Conservation (phyloP, 1,140 invertebrate species). For the Drosophila kohkoa region DNA sequence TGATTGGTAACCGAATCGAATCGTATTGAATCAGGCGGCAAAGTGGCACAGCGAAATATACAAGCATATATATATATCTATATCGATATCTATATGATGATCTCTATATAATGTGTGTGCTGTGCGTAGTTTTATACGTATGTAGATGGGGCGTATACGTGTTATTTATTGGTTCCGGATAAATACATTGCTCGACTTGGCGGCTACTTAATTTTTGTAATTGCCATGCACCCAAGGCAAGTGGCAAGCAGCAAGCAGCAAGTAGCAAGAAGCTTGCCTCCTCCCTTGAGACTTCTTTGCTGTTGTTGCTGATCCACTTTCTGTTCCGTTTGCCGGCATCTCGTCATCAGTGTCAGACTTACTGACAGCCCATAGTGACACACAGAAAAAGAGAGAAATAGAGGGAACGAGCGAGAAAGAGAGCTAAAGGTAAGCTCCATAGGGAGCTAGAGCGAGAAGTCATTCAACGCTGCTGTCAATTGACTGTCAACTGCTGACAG, state of each 20-base stretch:
- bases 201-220: slow-evolving; percentile 66
- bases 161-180: slow-evolving; percentile 66
- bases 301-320: slow-evolving; percentile 49
- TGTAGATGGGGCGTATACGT: slow-evolving; percentile 43
- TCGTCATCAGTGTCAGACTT: slow-evolving; percentile 58
- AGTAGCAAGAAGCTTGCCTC: slow-evolving; percentile 18
- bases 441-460: slow-evolving; percentile 24
- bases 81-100: slow-evolving; percentile 3
- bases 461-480: slow-evolving; percentile 40
- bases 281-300: no score
- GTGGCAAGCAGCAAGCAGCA: no score
- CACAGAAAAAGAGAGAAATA: background rate
- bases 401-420: background rate
- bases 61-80: slow-evolving; percentile 2
- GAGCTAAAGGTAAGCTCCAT: no score
- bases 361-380: slow-evolving; percentile 39
- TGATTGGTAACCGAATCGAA: slow-evolving; percentile 7
- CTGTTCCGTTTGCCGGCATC: slow-evolving; percentile 33
- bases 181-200: slow-evolving; percentile 56
- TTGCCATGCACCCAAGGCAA: slow-evolving; percentile 33
- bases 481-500: slow-evolving; percentile 50
- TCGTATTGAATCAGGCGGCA: background rate
- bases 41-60: slow-evolving; percentile 5
- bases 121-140: background rate
- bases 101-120: background rate